Conservation (phyloP, 2,797 vertebrate genomes). For the Chromobotia macracanthus region DNA sequence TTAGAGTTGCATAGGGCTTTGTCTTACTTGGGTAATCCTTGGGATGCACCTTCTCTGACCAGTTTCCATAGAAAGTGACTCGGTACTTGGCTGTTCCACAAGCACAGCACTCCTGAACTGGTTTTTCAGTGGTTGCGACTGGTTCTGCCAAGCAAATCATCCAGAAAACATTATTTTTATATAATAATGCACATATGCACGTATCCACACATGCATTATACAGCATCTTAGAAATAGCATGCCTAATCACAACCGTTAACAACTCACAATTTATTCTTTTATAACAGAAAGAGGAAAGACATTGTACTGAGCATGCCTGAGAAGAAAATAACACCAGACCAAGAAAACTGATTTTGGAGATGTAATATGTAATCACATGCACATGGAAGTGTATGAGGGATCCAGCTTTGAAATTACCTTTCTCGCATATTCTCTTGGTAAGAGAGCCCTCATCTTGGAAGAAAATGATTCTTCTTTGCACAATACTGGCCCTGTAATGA, state of each 20-base stretch:
- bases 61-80: slow-evolving; percentile 94
- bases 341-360: not conserved
- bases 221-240: not conserved
- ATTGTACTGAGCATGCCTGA: not conserved
- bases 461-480: slow-evolving; percentile 95
- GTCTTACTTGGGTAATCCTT: slow-evolving; percentile 96
- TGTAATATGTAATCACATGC: slow-evolving; percentile 9
- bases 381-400: slow-evolving; percentile 19
- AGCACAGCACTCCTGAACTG: slow-evolving; percentile 89
- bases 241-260: slow-evolving; percentile 24
- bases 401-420: slow-evolving; percentile 80
- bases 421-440: slow-evolving; percentile 92
- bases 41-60: slow-evolving; percentile 94
- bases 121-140: slow-evolving; percentile 79
- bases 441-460: slow-evolving; percentile 96
- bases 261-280: not conserved
- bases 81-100: slow-evolving; percentile 97
- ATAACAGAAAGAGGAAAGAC: too few relatives aligned
- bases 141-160: slow-evolving; percentile 76
- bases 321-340: not conserved
- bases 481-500: slow-evolving; percentile 90
- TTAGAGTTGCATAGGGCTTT: not conserved
- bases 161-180: slow-evolving; percentile 1
- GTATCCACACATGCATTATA: not conserved
- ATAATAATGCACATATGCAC: not conserved